Base-by-base conservation (phyloP, 2,797 vertebrate species). In the Leptoclinus maculatus region DNA sequence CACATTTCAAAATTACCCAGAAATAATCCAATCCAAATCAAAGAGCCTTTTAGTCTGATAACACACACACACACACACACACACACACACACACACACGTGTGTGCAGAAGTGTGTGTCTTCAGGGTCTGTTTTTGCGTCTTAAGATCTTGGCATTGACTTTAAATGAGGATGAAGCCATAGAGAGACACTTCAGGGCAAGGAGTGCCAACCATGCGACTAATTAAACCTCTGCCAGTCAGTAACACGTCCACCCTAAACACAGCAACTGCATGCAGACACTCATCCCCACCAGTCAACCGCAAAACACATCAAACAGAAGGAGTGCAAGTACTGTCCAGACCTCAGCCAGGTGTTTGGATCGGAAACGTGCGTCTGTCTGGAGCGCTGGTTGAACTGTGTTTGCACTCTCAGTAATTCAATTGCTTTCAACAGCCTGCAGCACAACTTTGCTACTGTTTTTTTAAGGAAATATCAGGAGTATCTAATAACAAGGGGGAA, bases 1-100 rank as follows among this genome's bases (percentile, higher is more conserved):
- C 84, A 69, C 68, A 73, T 94, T 93, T 91, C 89, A 78, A 39
- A 82, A 63, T 78, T 78, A 47, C 71, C 74, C 57, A 69, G 57
- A 77, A 80, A 78, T 76, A 83, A 91, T 80, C 39, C 49, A 32
- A 77, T 73, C 62, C 45, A 59, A 63, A 62, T 60, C 82, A 47
- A 85, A 71, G 49, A 74, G 60, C 16, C 51, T 60, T 66, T 72
- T 38, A 66, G 38, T 70, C n/a, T 47, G 11, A 71, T 62, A 41
- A 66, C 66, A 80, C 29, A 70, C 54, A 71, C 6, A 34, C 21
- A 39, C 59, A 29, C 45, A 36, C 69, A 79, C 36, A 38, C 70
- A 79, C 29, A 39, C 47, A 12, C 34, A n/a, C 68, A 51, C 59
- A 56, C 76, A 45, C 58, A 80, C 39, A 74, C 47, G 71, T 3